These are phyloP conservation scores for Scylla paramamosain DNA, from an alignment of 1,140 invertebrate genomes.

Conservation along the genomic window DNA sequence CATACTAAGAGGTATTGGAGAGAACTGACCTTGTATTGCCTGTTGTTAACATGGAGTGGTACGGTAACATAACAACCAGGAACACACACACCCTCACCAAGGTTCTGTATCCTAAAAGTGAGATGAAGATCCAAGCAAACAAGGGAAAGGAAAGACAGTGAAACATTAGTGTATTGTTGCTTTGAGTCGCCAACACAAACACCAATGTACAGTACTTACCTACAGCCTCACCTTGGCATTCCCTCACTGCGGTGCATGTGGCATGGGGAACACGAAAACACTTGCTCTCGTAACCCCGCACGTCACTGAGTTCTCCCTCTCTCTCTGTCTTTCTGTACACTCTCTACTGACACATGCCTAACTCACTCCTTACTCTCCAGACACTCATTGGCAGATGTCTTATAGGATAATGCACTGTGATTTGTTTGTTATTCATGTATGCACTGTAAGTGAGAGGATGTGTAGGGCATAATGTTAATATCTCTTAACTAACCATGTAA, in stretches of 20 bases:
- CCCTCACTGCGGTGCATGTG: not conserved
- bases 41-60: not conserved
- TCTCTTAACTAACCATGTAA: not conserved
- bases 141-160: not conserved
- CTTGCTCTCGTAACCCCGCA: not conserved
- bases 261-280: not conserved
- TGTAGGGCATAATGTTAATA: not conserved
- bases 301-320: not conserved
- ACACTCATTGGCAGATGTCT: conserved; percentile 55
- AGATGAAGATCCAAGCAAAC: not conserved
- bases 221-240: not conserved
- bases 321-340: not conserved
- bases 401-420: conserved; percentile 34
- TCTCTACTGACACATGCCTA: no score
- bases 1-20: conserved; percentile 59
- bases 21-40: not conserved
- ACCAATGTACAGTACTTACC: no score
- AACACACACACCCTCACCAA: conserved; percentile 23
- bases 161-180: no score
- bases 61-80: not conserved
- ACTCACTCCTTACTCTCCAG: not conserved
- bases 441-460: not conserved
- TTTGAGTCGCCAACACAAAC: no score
- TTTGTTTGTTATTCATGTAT: conserved; percentile 56
- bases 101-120: conserved; percentile 72